Percentiles rank a stretch among this genome's conserved stretches.
Evolutionary conservation across 1,140 invertebrate species (phyloP).

Genomic region (Drosophila navojoa): DNA sequence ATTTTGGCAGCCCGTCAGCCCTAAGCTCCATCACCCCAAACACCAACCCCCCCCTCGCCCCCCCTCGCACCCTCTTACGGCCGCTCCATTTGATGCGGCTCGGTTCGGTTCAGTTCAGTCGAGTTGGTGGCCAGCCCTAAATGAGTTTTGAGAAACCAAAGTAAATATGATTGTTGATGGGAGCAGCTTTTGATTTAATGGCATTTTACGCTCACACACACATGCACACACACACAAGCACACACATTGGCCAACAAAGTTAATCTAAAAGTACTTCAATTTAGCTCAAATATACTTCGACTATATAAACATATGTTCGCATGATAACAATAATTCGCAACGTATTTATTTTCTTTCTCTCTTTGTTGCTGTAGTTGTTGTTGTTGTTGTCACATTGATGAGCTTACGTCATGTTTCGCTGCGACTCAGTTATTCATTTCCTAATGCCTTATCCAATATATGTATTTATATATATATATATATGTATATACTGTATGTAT

Average conservation of each 20-base stretch:
- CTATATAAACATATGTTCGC: background rate
- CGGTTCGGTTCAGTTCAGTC: too few relatives aligned
- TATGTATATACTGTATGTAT: too few relatives aligned
- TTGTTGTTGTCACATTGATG: background rate
- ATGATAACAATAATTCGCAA: background rate
- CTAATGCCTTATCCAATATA: too few relatives aligned
- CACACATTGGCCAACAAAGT: background rate
- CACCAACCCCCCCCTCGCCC: background rate
- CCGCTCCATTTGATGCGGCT: background rate
- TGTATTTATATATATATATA: too few relatives aligned
- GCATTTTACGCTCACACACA: background rate
- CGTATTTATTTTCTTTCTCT: background rate
- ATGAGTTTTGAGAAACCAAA: conserved; percentile 1
- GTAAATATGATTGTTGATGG: conserved; percentile 24
- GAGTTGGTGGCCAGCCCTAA: background rate
- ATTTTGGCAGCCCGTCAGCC: conserved; percentile 27
- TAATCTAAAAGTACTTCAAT: conserved; percentile 5
- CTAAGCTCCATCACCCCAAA: background rate
- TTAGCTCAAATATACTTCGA: background rate
- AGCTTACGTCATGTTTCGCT: background rate
- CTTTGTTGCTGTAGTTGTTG: too few relatives aligned
- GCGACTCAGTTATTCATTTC: background rate
- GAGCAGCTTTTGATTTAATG: conserved; percentile 16
- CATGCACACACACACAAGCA: too few relatives aligned
- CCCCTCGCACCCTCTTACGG: too few relatives aligned